A percentile compares a stretch with the other conserved stretches of the same genome.
Evolutionary conservation across 2,888 invertebrate species (phyloP).

Genomic region (Acrobasis consociella): DNA sequence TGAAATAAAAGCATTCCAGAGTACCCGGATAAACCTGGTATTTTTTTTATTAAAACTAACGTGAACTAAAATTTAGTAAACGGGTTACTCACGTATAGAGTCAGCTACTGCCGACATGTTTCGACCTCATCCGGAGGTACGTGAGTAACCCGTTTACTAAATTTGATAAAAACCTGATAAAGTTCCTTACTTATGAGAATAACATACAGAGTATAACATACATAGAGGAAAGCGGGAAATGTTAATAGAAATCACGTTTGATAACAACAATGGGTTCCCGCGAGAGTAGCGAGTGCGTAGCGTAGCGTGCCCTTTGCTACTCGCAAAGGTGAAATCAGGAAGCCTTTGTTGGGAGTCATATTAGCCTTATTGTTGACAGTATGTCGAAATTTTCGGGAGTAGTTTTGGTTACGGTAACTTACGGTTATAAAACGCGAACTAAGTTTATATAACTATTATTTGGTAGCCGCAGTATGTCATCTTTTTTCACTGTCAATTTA

Average conservation of each 20-base stretch:
- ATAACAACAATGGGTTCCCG: slow-evolving; percentile 58
- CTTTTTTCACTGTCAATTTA: no score
- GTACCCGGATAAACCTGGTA: neutral
- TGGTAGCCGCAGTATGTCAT: no score
- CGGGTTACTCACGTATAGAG: no score
- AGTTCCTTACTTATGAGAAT: slow-evolving; percentile 26
- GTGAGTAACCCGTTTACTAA: no score
- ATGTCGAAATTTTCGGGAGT: neutral
- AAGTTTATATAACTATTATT: no score
- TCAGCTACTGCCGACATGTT: no score
- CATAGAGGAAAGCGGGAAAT: slow-evolving; percentile 45
- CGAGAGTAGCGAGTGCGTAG: slow-evolving; percentile 42
- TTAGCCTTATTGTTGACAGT: slow-evolving; percentile 29
- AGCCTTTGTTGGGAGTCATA: slow-evolving; percentile 45
- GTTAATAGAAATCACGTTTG: slow-evolving; percentile 57
- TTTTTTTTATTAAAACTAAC: no score
- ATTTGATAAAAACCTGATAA: no score
- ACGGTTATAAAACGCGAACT: no score
- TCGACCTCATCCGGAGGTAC: no score
- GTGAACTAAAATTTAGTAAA: no score
- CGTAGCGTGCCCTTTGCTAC: slow-evolving; percentile 41
- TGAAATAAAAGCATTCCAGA: no score
- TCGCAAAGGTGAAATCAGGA: slow-evolving; percentile 48
- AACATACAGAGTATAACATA: slow-evolving; percentile 32
- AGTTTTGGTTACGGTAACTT: neutral